Evolutionary conservation across 2,888 invertebrate genomes (phyloP), one percentile per base, ranked within the genome.

Genomic region (Axea sp.): DNA sequence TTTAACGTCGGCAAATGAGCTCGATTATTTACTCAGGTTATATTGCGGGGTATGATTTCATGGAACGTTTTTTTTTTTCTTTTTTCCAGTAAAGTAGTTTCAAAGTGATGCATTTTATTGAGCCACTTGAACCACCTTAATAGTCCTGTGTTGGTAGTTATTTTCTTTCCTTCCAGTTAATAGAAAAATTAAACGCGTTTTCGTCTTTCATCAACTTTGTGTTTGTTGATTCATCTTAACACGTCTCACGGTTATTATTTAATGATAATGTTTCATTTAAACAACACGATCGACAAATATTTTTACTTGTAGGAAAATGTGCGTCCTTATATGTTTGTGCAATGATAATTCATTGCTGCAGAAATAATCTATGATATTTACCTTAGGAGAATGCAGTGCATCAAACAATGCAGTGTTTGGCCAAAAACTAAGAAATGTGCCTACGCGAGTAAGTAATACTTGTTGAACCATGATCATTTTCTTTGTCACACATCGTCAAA

Each of bases 121-220:
- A 49, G 57, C 35, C 22, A 72, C 57, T 72, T 51, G 71, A 72
- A 72, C 47, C 51, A 24, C 33, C 43, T 51, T 64, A 72, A 59
- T 59, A 51, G 59, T 49, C 26, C 9, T 22, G 31, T 35, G 57
- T 49, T 62, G 39, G 33, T 51, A 43, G 33, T 43, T 71, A 62
- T 62, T 53, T 69, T 62, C 51, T 39, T 53, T 37, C 45, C 60
- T 33, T 69, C 31, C 47, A 55, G 22, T 45, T 53, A 45, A 45
- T 53, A 45, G 60, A 69, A 69, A 60, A 69, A 69, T 69, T 69
- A 53, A 53, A 47, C 60, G 45, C 37, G 39, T 47, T 47, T 33
- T 30, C 15, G 3, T 26, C 43, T 14, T 19, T 17, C 7, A 22
- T 11, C 33, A 43, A 26, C 24, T 26, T 26, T 11, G 26, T 11